Base-by-base conservation (phyloP, 2,888 invertebrate genomes). In the Carpatolechia fugitivella region DNA sequence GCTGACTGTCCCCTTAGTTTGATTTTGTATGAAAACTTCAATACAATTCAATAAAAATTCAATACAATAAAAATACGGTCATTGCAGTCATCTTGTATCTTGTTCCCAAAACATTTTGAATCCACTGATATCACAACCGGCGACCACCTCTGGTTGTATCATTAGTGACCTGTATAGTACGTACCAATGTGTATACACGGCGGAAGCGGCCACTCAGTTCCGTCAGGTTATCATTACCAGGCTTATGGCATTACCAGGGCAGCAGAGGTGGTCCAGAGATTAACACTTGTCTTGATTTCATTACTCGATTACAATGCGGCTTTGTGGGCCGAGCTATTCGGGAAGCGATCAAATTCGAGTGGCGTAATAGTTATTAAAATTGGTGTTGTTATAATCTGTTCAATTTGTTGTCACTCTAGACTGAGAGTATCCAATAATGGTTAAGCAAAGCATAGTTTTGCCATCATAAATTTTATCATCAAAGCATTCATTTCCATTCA, bases 171-270 rank as follows among this genome's bases (percentile, higher is more conserved):
- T n/a, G n/a, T n/a, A n/a, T n/a, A n/a, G n/a, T n/a, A n/a, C n/a
- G n/a, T n/a, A n/a, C 11, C 40, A 10, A n/a, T 2, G 46, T 24
- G 44, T 46, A 46, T 29, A 13, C 46, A 3, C 29, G 24, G 29
- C 46, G 49, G 87, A 86, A 82, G 69, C 70, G 60, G 54, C 68
- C 68, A 36, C 36, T 36, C 36, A 66, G 80, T 80, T 82, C 82
- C 81, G 74, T 65, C 35, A 49, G 64, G 72, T 74, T 78, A 81
- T 85, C 79, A 66, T 74, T 78, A 81, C 85, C 79, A 66, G 82
- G 85, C 80, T 82, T 82, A 84, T 79, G 80, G 69, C 80, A 83
- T 79, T 82, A 85, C 14, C 36, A 13, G 14, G 76, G 65, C 68
- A 62, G 62, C 54, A 60, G 52, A 67, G 83, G 85, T 84, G 85